phyloP scores from a whole-genome alignment of 2,113 vertebrate genomes.

The Oncorhynchus masou region DNA sequence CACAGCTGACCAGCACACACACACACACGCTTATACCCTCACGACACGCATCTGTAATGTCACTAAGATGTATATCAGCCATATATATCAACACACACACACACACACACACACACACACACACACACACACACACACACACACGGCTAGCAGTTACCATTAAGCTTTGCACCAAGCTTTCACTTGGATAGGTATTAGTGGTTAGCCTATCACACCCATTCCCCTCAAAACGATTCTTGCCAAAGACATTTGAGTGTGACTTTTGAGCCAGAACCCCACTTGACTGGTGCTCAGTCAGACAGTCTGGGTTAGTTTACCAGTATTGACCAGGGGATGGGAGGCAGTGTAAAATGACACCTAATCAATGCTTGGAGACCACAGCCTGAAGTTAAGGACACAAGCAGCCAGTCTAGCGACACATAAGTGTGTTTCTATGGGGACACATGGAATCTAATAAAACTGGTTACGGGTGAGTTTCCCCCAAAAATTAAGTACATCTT shows the following conservation, averaged over 20 bases:
- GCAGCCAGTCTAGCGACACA: background rate
- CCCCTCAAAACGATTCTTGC: conserved; percentile 5
- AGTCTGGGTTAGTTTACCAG: conserved; percentile 42
- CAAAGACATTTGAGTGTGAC: conserved; percentile 29
- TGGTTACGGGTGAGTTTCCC: no score
- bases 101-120: conserved; percentile 1
- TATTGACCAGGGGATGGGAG: conserved; percentile 45
- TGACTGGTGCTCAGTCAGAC: conserved; percentile 2
- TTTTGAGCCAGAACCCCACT: conserved; percentile 24
- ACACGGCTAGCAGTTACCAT: background rate
- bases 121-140: conserved; percentile 8
- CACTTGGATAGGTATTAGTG: no score
- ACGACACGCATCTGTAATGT: background rate
- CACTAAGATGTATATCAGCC: background rate
- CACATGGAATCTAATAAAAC: no score
- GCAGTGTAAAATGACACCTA: conserved; percentile 52
- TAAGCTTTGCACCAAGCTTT: no score
- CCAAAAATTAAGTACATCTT: no score
- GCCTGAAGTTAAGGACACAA: conserved; percentile 8
- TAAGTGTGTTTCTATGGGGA: no score
- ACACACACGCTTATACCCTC: background rate
- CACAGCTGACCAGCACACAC: background rate
- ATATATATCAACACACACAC: conserved; percentile 4
- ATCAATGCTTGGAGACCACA: conserved; percentile 57
- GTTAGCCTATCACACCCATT: no score